A percentile compares a stretch with the other conserved stretches of the same genome.
phyloP scores from a whole-genome alignment of 1,140 invertebrate genomes.

The Heliconius melpomene region DNA sequence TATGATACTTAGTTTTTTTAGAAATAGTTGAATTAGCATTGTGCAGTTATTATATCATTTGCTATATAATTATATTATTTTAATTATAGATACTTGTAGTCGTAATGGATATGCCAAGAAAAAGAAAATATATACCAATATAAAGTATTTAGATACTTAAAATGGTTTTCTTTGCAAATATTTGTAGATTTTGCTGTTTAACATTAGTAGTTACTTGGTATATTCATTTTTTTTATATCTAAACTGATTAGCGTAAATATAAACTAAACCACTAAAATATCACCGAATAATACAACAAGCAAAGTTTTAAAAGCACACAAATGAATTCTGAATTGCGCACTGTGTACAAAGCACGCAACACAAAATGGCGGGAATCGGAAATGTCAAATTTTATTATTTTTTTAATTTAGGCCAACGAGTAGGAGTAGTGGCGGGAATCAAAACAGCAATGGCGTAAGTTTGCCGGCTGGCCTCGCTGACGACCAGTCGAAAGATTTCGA shows the following conservation, averaged over 20 bases:
- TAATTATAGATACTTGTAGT: constrained; percentile 2
- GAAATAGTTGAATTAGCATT: constrained; percentile 20
- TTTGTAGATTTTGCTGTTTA: constrained; percentile 18
- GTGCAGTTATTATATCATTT: constrained; percentile 41
- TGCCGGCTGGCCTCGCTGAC: constrained; percentile 94
- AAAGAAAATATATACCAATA: background rate
- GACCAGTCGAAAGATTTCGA: constrained; percentile 98
- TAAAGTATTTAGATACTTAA: background rate
- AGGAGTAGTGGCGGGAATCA: constrained; percentile 89
- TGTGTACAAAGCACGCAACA: constrained; percentile 31
- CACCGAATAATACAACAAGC: constrained; percentile 32
- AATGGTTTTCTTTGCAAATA: background rate
- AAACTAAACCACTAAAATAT: constrained; percentile 24
- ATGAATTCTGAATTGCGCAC: constrained; percentile 29
- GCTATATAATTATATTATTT: constrained; percentile 33
- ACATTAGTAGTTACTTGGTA: background rate
- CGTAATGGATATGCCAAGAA: constrained; percentile 3
- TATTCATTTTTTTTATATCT: constrained; percentile 18
- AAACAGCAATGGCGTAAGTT: constrained; percentile 89
- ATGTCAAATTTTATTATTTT: constrained; percentile 19
- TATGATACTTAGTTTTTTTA: constrained; percentile 17
- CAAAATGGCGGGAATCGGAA: constrained; percentile 6
- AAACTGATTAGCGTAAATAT: constrained; percentile 9
- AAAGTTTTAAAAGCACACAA: constrained; percentile 35
- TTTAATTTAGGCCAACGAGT: constrained; percentile 90